These are phyloP conservation scores for Tetragnatha versicolor DNA, from an alignment of 1,140 invertebrate species.

Conservation along the genomic window DNA sequence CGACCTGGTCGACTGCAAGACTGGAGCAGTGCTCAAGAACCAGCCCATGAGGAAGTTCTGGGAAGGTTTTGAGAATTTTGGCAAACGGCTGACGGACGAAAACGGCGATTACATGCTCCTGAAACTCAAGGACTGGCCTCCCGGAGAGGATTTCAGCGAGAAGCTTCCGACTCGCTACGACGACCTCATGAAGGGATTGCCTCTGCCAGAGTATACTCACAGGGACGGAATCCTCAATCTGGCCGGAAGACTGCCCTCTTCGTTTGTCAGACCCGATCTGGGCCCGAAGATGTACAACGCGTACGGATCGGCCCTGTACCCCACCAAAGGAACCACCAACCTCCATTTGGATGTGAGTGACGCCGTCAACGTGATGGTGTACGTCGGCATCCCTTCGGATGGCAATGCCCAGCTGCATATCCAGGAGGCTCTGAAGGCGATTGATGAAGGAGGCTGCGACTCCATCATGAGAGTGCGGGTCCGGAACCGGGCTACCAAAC, in stretches of 20 bases:
- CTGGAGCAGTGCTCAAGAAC: constrained; percentile 79
- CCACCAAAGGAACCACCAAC: constrained; percentile 89
- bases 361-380: constrained; percentile 97
- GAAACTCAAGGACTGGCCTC: constrained; percentile 97
- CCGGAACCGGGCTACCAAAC: constrained; percentile 78
- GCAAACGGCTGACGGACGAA: constrained; percentile 75
- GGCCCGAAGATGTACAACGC: constrained; percentile 99
- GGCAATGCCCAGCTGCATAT: constrained; percentile 71
- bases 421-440: constrained; percentile 81
- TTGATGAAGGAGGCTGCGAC: constrained; percentile 93
- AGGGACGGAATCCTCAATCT: constrained; percentile 87
- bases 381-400: constrained; percentile 89
- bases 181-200: constrained; percentile 90
- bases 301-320: constrained; percentile 74
- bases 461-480: constrained; percentile 80
- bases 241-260: constrained; percentile 86
- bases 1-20: constrained; percentile 93
- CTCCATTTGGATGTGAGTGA: constrained; percentile 96
- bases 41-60: constrained; percentile 93
- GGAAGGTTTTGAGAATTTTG: constrained; percentile 87
- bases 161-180: constrained; percentile 80
- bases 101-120: constrained; percentile 81
- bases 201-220: constrained; percentile 89
- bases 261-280: constrained; percentile 93
- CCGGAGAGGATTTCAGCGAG: constrained; percentile 94